Evolutionary conservation across 2,113 vertebrate genomes (phyloP).

Genomic region (Cebidichthys violaceus): DNA sequence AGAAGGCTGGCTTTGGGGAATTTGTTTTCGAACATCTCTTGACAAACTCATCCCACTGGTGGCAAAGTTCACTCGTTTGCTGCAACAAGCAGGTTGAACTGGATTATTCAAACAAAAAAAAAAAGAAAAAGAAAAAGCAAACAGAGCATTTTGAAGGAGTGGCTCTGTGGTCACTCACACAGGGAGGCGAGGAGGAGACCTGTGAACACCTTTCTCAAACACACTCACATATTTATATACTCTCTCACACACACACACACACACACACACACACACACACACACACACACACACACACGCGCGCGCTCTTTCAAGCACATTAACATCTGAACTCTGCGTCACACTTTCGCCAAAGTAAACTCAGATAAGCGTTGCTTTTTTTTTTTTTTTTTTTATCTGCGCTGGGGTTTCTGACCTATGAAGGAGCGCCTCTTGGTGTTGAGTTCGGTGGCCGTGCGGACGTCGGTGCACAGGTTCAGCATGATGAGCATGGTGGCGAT

Average conservation of each 20-base stretch:
- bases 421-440: slow-evolving; percentile 90
- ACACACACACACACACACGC: neutral
- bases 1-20: neutral
- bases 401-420: slow-evolving; percentile 86
- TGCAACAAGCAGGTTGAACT: neutral
- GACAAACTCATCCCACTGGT: neutral
- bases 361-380: neutral
- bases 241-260: neutral
- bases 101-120: neutral
- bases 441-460: slow-evolving; percentile 89
- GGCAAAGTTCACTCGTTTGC: neutral
- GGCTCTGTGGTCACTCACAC: neutral
- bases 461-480: slow-evolving; percentile 93
- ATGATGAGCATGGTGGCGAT: slow-evolving; percentile 95
- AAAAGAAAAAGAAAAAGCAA: too few species aligned
- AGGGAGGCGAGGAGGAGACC: neutral
- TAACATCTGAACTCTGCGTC: too few species aligned
- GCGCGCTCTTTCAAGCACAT: too few species aligned
- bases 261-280: neutral
- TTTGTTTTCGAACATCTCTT: neutral
- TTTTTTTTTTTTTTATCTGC: too few species aligned
- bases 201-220: neutral
- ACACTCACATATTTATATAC: too few species aligned
- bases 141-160: neutral
- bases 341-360: neutral